Evolutionary conservation across 2,888 invertebrate species (phyloP).

Genomic region (Amphipyra berbera): DNA sequence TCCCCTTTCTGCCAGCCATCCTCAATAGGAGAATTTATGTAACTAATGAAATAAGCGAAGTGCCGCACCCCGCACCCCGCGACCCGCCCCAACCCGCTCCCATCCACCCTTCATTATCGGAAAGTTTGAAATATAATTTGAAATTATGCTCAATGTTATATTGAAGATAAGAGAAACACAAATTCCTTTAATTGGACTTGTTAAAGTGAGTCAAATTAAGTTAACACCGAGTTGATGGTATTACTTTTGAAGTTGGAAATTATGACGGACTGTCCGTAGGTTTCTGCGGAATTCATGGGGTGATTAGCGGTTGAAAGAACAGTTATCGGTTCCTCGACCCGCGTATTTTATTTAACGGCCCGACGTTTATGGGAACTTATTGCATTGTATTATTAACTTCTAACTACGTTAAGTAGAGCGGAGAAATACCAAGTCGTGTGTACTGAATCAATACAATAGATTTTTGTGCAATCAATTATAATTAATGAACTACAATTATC

Average conservation of each 20-base stretch:
- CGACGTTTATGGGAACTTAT: slow-evolving; percentile 77
- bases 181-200: slow-evolving; percentile 91
- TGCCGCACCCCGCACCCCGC: slow-evolving; percentile 75
- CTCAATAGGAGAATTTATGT: slow-evolving; percentile 90
- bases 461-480: slow-evolving; percentile 49
- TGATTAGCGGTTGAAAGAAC: slow-evolving; percentile 82
- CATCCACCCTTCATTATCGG: slow-evolving; percentile 89
- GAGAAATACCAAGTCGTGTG: slow-evolving; percentile 51
- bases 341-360: slow-evolving; percentile 76
- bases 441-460: slow-evolving; percentile 53
- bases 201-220: slow-evolving; percentile 90
- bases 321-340: slow-evolving; percentile 78
- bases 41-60: slow-evolving; percentile 90
- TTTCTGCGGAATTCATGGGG: slow-evolving; percentile 75
- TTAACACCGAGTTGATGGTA: slow-evolving; percentile 90
- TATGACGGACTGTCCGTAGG: slow-evolving; percentile 87
- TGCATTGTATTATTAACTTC: slow-evolving; percentile 68
- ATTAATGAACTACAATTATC: slow-evolving; percentile 38
- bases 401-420: slow-evolving; percentile 60
- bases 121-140: slow-evolving; percentile 90
- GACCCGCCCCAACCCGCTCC: slow-evolving; percentile 76
- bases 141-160: slow-evolving; percentile 90
- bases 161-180: slow-evolving; percentile 90
- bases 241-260: slow-evolving; percentile 89
- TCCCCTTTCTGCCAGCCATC: slow-evolving; percentile 90